Evolutionary conservation across 2,888 invertebrate species (phyloP).

Genomic region (Hesperia comma): DNA sequence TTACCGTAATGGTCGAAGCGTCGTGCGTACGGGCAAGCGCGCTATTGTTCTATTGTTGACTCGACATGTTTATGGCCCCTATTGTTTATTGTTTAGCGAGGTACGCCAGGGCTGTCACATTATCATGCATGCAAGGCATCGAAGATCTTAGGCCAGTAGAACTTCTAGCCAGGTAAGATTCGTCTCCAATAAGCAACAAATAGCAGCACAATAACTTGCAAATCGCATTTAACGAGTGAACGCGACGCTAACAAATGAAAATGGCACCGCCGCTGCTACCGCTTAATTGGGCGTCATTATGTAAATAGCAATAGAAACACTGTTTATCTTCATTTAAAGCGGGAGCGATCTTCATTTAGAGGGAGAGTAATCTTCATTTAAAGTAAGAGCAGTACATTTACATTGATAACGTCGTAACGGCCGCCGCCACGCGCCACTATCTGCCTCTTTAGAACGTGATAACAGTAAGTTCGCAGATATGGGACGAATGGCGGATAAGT

Average conservation of each 20-base stretch:
- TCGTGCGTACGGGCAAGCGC: too few species aligned
- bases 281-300: conserved; percentile 62
- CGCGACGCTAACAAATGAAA: conserved; percentile 46
- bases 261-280: conserved; percentile 49
- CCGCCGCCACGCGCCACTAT: conserved; percentile 8
- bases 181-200: not conserved
- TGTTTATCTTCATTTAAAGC: conserved; percentile 48
- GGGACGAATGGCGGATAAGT: conserved; percentile 28
- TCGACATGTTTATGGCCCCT: too few species aligned
- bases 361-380: conserved; percentile 34
- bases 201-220: conserved; percentile 11
- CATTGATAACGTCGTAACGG: conserved; percentile 36
- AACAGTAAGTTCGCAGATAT: conserved; percentile 22
- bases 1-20: too few species aligned
- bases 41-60: too few species aligned
- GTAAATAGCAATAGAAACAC: conserved; percentile 47
- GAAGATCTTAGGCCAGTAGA: too few species aligned
- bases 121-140: too few species aligned
- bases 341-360: conserved; percentile 44
- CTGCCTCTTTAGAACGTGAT: conserved; percentile 22
- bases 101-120: too few species aligned
- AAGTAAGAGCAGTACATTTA: conserved; percentile 32
- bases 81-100: too few species aligned
- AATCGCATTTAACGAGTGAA: conserved; percentile 21
- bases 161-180: too few species aligned